Evolutionary conservation across 2,797 vertebrate genomes (phyloP).

Genomic region (Paedocypris micromegethes): DNA sequence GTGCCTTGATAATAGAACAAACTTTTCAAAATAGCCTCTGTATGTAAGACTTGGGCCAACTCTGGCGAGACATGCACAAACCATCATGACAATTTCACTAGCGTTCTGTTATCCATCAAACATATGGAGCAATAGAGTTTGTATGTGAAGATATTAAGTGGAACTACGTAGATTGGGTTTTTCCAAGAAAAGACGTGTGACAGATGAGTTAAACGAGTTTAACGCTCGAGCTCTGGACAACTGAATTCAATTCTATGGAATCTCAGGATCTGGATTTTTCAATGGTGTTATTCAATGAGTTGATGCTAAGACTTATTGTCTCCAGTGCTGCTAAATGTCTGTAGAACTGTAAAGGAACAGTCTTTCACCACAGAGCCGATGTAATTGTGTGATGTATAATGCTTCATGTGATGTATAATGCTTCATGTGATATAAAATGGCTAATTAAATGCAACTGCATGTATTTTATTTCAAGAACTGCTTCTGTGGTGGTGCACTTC

Average conservation of each 20-base stretch:
- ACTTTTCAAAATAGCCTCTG: no score
- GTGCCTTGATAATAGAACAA: no score
- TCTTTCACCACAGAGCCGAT: conserved; percentile 28
- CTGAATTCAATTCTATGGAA: conserved; percentile 29
- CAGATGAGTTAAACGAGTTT: no score
- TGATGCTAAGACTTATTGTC: conserved; percentile 44
- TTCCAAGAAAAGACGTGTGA: no score
- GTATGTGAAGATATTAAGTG: conserved; percentile 12
- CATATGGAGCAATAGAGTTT: conserved; percentile 35
- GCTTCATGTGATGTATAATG: conserved; percentile 46
- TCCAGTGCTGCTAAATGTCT: conserved; percentile 54
- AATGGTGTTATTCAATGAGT: conserved; percentile 61
- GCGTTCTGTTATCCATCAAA: conserved; percentile 44
- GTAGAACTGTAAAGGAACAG: conserved; percentile 41
- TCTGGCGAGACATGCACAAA: no score
- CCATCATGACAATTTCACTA: no score
- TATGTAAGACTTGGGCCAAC: no score
- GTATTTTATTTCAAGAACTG: conserved; percentile 44
- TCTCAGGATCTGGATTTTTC: conserved; percentile 39
- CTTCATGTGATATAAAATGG: conserved; percentile 43
- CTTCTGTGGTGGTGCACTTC: conserved; percentile 57
- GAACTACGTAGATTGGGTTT: not conserved
- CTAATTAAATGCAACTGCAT: conserved; percentile 28
- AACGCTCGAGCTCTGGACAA: conserved; percentile 1
- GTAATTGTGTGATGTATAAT: conserved; percentile 53